phyloP scores from a whole-genome alignment of 2,888 invertebrate genomes.

The Lacanobia oleracea region DNA sequence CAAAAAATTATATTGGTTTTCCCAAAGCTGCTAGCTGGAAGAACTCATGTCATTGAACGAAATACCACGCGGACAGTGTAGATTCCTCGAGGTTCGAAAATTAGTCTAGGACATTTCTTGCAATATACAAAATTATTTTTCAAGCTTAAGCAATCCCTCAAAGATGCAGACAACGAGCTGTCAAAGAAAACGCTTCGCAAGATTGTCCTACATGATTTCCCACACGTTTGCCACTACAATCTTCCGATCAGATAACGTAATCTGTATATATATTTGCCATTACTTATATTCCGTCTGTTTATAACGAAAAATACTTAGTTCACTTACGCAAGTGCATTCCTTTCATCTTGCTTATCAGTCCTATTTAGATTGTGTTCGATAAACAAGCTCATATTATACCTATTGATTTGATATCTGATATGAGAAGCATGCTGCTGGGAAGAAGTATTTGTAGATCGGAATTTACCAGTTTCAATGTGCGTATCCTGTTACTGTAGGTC shows the following conservation, averaged over 20 bases:
- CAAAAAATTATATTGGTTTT: background rate
- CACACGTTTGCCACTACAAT: constrained; percentile 60
- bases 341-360: constrained; percentile 66
- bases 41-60: background rate
- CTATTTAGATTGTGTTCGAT: constrained; percentile 65
- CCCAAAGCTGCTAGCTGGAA: no score
- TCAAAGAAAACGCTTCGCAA: background rate
- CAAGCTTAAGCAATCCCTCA: background rate
- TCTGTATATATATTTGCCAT: constrained; percentile 54
- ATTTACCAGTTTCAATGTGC: background rate
- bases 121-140: background rate
- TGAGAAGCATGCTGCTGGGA: constrained; percentile 19
- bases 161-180: background rate
- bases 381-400: constrained; percentile 51
- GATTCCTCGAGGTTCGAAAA: background rate
- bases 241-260: constrained; percentile 59
- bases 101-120: background rate
- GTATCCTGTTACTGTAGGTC: background rate
- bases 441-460: constrained; percentile 17
- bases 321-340: constrained; percentile 66
- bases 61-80: background rate
- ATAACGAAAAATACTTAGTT: constrained; percentile 41
- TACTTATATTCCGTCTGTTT: constrained; percentile 36
- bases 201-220: constrained; percentile 57
- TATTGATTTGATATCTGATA: constrained; percentile 52